Conservation (phyloP, 2,797 vertebrate genomes). For the Cynopterus sphinx region DNA sequence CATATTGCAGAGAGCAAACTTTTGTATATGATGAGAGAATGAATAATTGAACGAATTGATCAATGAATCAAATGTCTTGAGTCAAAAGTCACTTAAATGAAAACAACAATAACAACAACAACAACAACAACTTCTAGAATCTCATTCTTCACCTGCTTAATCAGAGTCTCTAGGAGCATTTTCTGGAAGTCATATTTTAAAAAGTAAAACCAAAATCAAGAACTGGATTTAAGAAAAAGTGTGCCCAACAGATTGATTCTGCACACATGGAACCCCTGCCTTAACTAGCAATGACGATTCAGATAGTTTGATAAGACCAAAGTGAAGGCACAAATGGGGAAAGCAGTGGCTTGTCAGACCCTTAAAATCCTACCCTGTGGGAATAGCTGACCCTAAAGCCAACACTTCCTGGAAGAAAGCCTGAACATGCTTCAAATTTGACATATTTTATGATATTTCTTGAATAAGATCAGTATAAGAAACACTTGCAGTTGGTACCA, state of each 20-base stretch:
- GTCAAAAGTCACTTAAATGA: background rate
- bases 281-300: background rate
- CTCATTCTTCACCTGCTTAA: background rate
- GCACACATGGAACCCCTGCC: background rate
- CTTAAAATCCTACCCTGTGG: background rate
- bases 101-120: background rate
- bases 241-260: background rate
- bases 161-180: background rate
- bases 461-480: conserved; percentile 41
- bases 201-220: background rate
- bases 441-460: background rate
- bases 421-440: background rate
- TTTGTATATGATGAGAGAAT: background rate
- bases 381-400: background rate
- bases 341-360: background rate
- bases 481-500: background rate
- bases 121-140: background rate
- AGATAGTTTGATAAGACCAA: background rate
- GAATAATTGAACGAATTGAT: background rate
- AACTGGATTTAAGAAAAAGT: background rate
- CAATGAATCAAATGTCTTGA: background rate
- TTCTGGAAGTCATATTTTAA: background rate
- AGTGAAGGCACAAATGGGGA: background rate
- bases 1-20: background rate
- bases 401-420: background rate